Evolutionary conservation across 2,797 vertebrate genomes (phyloP).

Genomic region (Peromyscus nudipes): DNA sequence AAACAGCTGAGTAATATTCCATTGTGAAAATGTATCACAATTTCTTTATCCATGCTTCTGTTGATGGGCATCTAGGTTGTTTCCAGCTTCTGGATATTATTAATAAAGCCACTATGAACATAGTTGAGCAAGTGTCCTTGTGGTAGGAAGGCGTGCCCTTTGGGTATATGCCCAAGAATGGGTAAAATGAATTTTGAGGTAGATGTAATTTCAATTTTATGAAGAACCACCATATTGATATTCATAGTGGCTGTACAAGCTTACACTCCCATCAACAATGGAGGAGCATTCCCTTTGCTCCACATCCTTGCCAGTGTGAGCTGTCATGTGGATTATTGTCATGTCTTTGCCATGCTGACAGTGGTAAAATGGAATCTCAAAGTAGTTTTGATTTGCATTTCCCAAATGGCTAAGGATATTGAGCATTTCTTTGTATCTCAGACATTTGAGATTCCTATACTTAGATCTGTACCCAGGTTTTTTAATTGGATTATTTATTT

Average conservation of each 20-base stretch:
- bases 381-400: background rate
- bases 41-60: background rate
- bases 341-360: background rate
- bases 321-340: background rate
- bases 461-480: background rate
- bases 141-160: background rate
- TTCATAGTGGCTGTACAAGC: background rate
- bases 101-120: background rate
- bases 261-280: background rate
- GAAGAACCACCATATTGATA: background rate
- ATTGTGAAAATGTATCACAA: background rate
- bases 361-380: background rate
- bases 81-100: background rate
- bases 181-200: background rate
- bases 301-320: background rate
- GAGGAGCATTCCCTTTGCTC: background rate
- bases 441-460: background rate
- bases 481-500: background rate
- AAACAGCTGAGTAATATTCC: background rate
- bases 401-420: too few relatives aligned
- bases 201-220: background rate
- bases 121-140: background rate
- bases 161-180: background rate
- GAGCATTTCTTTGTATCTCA: background rate
- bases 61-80: background rate